phyloP scores from a whole-genome alignment of 2,113 vertebrate genomes.

The Danio rerio region GRCz12tu NC_133195.1:34534501-34535000 shows the following conservation, averaged over 20 bases:
- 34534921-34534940: constrained; percentile 60
- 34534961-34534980: constrained; percentile 52
- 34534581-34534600: constrained; percentile 83
- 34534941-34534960: constrained; percentile 35
- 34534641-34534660: constrained; percentile 80
- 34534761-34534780: constrained; percentile 64
- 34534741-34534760: constrained; percentile 68
- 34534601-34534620: constrained; percentile 80
- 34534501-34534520: constrained; percentile 63
- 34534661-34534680: constrained; percentile 75
- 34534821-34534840: constrained; percentile 59
- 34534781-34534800: constrained; percentile 55
- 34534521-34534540: constrained; percentile 81
- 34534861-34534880: constrained; percentile 66
- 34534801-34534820: constrained; percentile 58
- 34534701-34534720: constrained; percentile 70
- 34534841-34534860: constrained; percentile 50
- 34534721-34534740: constrained; percentile 62
- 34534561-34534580: constrained; percentile 81
- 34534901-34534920: constrained; percentile 66
- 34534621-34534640: constrained; percentile 80
- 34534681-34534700: constrained; percentile 67
- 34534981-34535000: constrained; percentile 49
- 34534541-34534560: constrained; percentile 85
- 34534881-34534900: constrained; percentile 65